Evolutionary conservation across 2,113 vertebrate species (phyloP).

Genomic region (Chrysemys picta): DNA sequence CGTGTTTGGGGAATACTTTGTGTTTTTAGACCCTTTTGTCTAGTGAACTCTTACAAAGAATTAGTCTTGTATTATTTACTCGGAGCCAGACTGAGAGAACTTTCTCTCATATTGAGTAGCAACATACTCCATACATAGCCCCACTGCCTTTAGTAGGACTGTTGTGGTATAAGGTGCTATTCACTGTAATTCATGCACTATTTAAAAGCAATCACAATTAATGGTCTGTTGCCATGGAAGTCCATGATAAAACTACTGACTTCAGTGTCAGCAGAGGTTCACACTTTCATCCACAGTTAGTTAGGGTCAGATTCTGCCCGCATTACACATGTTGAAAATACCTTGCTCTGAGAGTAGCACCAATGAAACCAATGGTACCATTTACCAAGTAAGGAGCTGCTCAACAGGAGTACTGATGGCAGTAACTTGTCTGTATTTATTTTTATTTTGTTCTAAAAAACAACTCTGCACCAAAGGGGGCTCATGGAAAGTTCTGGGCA

Average conservation of each 20-base stretch:
- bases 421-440: not conserved
- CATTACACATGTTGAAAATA: not conserved
- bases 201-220: not conserved
- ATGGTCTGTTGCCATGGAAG: not conserved
- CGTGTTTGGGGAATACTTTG: slow-evolving; percentile 57
- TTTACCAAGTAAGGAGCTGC: not conserved
- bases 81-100: not conserved
- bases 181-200: not conserved
- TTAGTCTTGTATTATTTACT: slow-evolving; percentile 51
- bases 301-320: not conserved
- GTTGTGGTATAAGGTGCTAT: not conserved
- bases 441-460: not conserved
- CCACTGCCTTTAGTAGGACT: not conserved
- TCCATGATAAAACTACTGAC: slow-evolving; percentile 6
- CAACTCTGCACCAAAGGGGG: not conserved
- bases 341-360: not conserved
- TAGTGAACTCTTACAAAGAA: slow-evolving; percentile 63
- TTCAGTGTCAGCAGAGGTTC: not conserved
- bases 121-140: not conserved
- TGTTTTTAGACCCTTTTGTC: slow-evolving; percentile 29
- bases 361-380: not conserved
- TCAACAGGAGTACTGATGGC: fast-evolving
- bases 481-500: not conserved
- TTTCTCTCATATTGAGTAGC: not conserved
- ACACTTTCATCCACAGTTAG: not conserved